phyloP scores from a whole-genome alignment of 2,888 invertebrate species.

The Didymodactylos carnosus region DNA sequence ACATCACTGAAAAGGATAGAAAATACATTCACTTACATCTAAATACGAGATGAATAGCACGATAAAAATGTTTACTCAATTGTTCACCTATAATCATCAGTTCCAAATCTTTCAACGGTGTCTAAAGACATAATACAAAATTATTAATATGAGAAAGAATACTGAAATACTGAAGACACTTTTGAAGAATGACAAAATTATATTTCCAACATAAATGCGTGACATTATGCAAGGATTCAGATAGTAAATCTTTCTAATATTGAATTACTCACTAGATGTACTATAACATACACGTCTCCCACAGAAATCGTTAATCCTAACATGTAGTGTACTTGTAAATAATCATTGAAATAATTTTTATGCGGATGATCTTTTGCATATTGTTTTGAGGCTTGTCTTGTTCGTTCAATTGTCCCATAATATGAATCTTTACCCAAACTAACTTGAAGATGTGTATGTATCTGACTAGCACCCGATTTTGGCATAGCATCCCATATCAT shows the following conservation, averaged over 20 bases:
- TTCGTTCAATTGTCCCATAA: constrained; percentile 21
- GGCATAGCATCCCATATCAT: constrained; percentile 35
- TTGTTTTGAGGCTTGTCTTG: neutral
- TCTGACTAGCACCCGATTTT: constrained; percentile 37
- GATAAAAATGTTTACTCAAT: neutral
- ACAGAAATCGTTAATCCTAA: constrained; percentile 2
- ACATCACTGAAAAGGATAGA: neutral
- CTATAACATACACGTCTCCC: neutral
- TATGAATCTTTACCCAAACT: constrained; percentile 29
- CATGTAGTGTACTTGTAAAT: constrained; percentile 4
- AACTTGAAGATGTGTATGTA: constrained; percentile 37
- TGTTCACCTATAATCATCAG: constrained; percentile 7
- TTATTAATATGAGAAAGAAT: too few relatives aligned
- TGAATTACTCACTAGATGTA: constrained; percentile 1
- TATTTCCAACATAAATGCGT: too few relatives aligned
- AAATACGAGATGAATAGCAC: neutral
- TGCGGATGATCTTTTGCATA: constrained; percentile 42
- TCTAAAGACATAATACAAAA: neutral
- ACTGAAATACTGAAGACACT: neutral
- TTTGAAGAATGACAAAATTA: too few relatives aligned
- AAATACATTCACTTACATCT: neutral
- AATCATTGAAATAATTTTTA: constrained; percentile 33
- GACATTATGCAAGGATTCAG: too few relatives aligned
- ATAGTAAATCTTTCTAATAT: too few relatives aligned
- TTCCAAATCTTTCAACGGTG: constrained; percentile 12